Base-by-base conservation (phyloP, 2,888 invertebrate species). In the Macaria notata region DNA sequence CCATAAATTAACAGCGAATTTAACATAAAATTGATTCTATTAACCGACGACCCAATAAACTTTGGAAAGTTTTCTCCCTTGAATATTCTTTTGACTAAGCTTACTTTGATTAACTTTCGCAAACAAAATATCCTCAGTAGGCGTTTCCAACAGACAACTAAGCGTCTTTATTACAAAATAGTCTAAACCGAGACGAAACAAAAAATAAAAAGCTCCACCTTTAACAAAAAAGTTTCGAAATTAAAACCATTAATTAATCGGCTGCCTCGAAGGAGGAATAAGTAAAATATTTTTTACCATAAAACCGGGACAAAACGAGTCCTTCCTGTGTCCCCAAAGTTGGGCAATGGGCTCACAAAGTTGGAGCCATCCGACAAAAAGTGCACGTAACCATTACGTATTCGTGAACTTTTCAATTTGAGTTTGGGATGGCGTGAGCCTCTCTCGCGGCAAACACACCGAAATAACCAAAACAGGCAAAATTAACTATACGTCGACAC, bases 11-110 rank as follows among this genome's bases (percentile, higher is more conserved):
- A 57, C 57, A 59, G 66, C 64, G 67, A 68, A 73, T 67, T 83
- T 84, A 79, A 73, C 83, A 83, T 83, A 73, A 75, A 80, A 84
- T 84, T 81, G 82, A 80, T 83, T 84, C 61, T 64, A 76, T 81
- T 80, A 79, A 69, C 70, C 70, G 64, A 63, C 65, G 73, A 66
- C 70, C 71, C 69, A 71, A 70, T 71, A 72, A 54, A 72, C 66
- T 71, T 64, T 57, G 54, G 31, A 49, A 49, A 59, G 64, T 56
- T 61, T 50, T 55, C 54, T 65, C 51, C 64, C 65, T 67, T 73
- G 70, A 78, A 74, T 76, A 76, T 78, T 76, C 76, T 73, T 78
- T 76, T 76, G 74, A 74, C 68, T 67, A 69, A 72, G 71, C 64
- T 66, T 59, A 61, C 66, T 73, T 75, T 71, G 68, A 74, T 75